Conservation (phyloP, 2,797 vertebrate genomes). For the Chrysocyon brachyurus region DNA sequence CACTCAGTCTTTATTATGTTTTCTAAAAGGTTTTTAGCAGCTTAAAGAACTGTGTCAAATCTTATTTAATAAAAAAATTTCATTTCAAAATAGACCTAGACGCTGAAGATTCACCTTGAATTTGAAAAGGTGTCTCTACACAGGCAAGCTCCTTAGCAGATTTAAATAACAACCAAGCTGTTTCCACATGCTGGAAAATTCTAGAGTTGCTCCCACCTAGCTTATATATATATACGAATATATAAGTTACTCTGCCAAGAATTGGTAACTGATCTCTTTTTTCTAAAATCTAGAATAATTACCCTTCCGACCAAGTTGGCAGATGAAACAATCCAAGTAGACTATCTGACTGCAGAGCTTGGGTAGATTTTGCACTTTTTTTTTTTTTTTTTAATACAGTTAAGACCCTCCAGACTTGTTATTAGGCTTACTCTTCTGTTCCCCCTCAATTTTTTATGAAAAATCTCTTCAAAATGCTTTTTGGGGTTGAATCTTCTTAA, state of each 20-base stretch:
- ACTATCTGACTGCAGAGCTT: background rate
- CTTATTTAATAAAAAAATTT: slow-evolving; percentile 38
- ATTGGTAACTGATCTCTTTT: background rate
- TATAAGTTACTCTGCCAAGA: slow-evolving; percentile 1
- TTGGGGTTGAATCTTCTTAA: background rate
- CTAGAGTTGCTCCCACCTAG: slow-evolving; percentile 22
- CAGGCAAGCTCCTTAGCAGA: background rate
- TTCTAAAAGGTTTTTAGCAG: slow-evolving; percentile 19
- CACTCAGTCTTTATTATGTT: background rate
- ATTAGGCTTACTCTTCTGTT: background rate
- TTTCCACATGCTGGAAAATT: slow-evolving; percentile 33
- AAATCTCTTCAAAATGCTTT: slow-evolving; percentile 18
- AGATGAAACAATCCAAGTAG: background rate
- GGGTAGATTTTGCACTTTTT: background rate
- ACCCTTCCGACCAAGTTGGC: background rate
- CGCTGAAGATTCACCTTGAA: background rate
- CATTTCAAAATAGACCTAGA: slow-evolving; percentile 65
- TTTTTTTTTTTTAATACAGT: slow-evolving; percentile 4
- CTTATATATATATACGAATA: background rate
- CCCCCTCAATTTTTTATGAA: background rate
- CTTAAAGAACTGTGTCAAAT: slow-evolving; percentile 59
- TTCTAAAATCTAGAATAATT: background rate
- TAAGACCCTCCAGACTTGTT: background rate
- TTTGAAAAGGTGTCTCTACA: background rate
- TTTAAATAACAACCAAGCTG: slow-evolving; percentile 19